Evolutionary conservation across 2,888 invertebrate genomes (phyloP), one percentile per base, ranked within the genome.

Genomic region (Bellardia pandia): DNA sequence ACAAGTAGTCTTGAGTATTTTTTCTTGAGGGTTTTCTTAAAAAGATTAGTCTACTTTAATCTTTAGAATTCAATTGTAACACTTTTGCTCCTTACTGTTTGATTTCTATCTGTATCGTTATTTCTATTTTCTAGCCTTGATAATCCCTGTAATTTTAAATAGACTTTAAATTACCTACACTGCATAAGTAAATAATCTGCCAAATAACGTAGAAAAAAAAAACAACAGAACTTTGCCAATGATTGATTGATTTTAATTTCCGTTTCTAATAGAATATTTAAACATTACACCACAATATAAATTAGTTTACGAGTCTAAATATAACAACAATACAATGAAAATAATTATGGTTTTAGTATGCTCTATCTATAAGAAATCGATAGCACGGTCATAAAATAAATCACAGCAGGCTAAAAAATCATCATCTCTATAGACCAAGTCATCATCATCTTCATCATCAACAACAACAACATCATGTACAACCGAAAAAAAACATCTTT

Each of bases 181-280:
- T 40, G 40, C 8, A 56, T 62, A 62, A n/a, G 14, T 33, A 60
- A 33, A 33, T 60, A 60, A 60, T n/a, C 62, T 62, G 37, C 23
- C 56, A 60, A 79, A 40, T 30, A 60, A 69, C 71, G 45, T 37
- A 13, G 23, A 69, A 4, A 66, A n/a, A 45, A 13, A 5, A n/a
- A 9, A 14, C 14, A 51, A 14, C 14, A 33, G 0, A 64, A 56
- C 13, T 5, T 64, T 64, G 64, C 62, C 40, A 51, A 23, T 93
- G 93, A 93, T 93, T 93, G 93, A 93, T 93, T 93, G 93, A 92
- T 93, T 93, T 93, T 92, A 93, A 93, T 93, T 93, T 93, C 93
- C 93, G 93, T 91, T 86, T 69, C 83, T 78, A 80, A 88, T 83
- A 83, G 79, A 88, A 80, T 86, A 69, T 81, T 60, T 72, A 78